Evolutionary conservation across 92 coral and sea anemone species (phyloP).

Genomic region (Pocillopora meandrina): DNA sequence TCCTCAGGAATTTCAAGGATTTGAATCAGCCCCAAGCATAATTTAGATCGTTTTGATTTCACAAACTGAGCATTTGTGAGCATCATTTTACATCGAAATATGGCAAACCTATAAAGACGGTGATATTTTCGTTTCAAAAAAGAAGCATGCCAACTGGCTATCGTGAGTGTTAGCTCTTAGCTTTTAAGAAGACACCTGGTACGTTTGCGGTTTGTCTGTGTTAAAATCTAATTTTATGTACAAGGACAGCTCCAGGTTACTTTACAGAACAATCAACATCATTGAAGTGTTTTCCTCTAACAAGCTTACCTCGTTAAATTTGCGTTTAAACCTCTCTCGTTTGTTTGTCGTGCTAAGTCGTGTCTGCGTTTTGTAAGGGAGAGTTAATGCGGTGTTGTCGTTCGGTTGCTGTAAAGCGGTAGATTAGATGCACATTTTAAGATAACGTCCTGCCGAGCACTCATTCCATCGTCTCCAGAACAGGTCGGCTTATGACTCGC

Average conservation of each 20-base stretch:
- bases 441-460: constrained; percentile 9
- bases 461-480: background rate
- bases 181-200: constrained; percentile 3
- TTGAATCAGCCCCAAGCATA: constrained; percentile 5
- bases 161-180: background rate
- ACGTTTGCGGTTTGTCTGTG: background rate
- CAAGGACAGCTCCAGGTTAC: constrained; percentile 5
- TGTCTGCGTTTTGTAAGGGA: constrained; percentile 34
- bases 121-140: background rate
- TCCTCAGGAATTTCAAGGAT: constrained; percentile 30
- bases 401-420: constrained; percentile 18
- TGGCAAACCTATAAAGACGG: background rate
- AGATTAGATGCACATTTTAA: constrained; percentile 46
- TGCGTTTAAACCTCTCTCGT: background rate
- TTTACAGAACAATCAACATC: constrained; percentile 22
- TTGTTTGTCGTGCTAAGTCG: constrained; percentile 4
- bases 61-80: background rate
- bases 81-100: background rate
- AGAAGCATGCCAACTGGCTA: background rate
- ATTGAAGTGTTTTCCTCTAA: background rate
- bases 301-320: constrained; percentile 35
- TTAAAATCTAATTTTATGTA: background rate
- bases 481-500: constrained; percentile 4
- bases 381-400: constrained; percentile 30
- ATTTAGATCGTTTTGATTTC: background rate